Evolutionary conservation across 2,888 invertebrate species (phyloP).

Genomic region (Drosophila imparisetae): DNA sequence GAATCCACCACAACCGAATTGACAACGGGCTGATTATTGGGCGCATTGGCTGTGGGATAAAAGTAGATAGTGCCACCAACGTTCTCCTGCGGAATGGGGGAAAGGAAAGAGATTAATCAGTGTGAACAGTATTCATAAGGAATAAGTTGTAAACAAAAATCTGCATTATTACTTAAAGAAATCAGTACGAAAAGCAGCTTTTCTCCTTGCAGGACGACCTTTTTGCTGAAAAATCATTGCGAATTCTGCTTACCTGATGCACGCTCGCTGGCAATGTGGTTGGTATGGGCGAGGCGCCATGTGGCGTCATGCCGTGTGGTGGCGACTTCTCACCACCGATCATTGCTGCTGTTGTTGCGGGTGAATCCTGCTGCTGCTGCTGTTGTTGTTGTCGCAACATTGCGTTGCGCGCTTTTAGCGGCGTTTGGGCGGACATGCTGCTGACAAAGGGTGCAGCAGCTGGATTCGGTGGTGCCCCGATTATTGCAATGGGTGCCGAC

Average conservation of each 20-base stretch:
- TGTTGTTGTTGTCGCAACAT: constrained; percentile 76
- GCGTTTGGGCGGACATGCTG: constrained; percentile 79
- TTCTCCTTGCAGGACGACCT: not conserved
- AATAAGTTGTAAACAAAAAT: too few relatives aligned
- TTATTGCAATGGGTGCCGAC: constrained; percentile 67
- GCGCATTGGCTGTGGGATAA: constrained; percentile 89
- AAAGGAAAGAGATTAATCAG: constrained; percentile 14
- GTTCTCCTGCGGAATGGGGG: constrained; percentile 88
- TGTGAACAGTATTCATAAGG: not conserved
- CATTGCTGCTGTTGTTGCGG: constrained; percentile 69
- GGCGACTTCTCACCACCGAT: constrained; percentile 84
- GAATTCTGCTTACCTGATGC: constrained; percentile 81
- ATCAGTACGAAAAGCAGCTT: not conserved
- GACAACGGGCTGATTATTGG: constrained; percentile 81
- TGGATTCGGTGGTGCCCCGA: constrained; percentile 67
- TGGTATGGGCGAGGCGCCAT: constrained; percentile 85
- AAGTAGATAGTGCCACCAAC: constrained; percentile 98
- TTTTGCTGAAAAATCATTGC: not conserved
- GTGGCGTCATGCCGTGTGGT: constrained; percentile 85
- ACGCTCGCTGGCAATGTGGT: constrained; percentile 83
- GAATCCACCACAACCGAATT: constrained; percentile 79
- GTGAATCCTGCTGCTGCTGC: constrained; percentile 75
- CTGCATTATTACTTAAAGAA: too few relatives aligned
- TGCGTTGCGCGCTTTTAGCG: constrained; percentile 78
- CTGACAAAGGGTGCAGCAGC: constrained; percentile 79